phyloP scores from a whole-genome alignment of 2,113 vertebrate genomes.

The Pteruthius melanotis region DNA sequence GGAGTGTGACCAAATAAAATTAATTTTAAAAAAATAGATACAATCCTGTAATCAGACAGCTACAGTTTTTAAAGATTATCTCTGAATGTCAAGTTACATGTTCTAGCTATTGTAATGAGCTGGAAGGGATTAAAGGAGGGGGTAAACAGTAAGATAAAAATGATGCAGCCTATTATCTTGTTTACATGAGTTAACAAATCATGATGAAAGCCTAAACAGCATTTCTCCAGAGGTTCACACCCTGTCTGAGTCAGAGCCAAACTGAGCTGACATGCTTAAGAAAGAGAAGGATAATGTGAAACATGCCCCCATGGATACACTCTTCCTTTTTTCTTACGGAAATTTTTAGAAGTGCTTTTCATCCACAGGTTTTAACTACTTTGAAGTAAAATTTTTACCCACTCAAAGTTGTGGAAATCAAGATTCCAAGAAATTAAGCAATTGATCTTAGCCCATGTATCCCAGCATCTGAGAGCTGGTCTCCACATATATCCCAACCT shows the following conservation, averaged over 20 bases:
- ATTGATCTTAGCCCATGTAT: neutral
- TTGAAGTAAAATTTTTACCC: neutral
- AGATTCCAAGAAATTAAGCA: neutral
- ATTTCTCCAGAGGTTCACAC: constrained; percentile 37
- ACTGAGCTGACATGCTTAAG: neutral
- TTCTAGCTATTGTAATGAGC: neutral
- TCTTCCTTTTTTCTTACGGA: neutral
- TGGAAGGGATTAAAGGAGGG: neutral
- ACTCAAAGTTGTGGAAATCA: neutral
- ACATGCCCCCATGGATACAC: neutral
- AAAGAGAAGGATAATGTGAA: neutral
- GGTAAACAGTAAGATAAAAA: neutral
- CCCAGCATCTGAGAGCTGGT: neutral
- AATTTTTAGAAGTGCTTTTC: neutral
- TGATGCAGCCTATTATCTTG: neutral
- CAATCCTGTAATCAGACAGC: neutral
- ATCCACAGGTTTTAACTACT: neutral
- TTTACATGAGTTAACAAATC: constrained; percentile 2
- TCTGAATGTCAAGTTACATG: neutral
- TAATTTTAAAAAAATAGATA: neutral
- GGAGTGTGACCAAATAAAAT: neutral
- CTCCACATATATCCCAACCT: neutral
- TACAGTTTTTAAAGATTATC: neutral
- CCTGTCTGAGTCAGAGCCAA: constrained; percentile 34
- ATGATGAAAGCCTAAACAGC: constrained; percentile 46